A percentile compares a stretch with the other conserved stretches of the same genome.
Conservation (phyloP, 92 coral and sea anemone species). For the Phenganax stokvisi region DNA sequence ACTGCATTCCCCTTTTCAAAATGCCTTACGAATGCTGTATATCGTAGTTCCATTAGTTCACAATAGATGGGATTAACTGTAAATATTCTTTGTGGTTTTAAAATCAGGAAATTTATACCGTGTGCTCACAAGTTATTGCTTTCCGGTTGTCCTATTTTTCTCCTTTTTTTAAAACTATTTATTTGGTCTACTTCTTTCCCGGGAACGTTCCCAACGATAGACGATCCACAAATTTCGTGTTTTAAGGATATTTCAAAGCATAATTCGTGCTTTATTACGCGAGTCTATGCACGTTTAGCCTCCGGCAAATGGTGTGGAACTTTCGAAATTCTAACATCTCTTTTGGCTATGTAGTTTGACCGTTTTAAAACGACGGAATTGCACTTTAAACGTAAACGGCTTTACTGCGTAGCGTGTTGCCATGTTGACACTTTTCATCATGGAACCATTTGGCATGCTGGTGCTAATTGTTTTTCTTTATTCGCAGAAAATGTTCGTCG, state of each 20-base stretch:
- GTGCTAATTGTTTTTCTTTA: slow-evolving; percentile 40
- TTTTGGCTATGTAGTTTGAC: neutral
- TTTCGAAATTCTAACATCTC: neutral
- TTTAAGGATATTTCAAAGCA: neutral
- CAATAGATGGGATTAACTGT: slow-evolving; percentile 24
- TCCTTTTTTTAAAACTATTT: neutral
- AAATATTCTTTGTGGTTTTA: neutral
- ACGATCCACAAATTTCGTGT: neutral
- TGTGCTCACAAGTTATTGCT: neutral
- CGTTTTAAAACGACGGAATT: neutral
- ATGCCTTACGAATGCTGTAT: neutral
- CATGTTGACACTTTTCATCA: slow-evolving; percentile 34
- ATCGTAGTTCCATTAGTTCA: neutral
- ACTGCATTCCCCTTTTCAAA: slow-evolving; percentile 1
- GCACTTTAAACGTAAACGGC: neutral
- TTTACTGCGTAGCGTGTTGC: slow-evolving; percentile 15
- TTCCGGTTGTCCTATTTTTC: slow-evolving; percentile 1
- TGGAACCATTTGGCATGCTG: slow-evolving; percentile 35
- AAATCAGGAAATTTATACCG: neutral
- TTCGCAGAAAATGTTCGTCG: slow-evolving; percentile 21
- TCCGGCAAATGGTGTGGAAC: neutral
- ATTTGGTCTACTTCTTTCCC: neutral
- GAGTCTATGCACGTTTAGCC: neutral
- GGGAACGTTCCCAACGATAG: neutral
- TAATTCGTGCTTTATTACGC: neutral